Base-by-base conservation (phyloP, 2,888 invertebrate species). In the Coecobrya sp. region DNA sequence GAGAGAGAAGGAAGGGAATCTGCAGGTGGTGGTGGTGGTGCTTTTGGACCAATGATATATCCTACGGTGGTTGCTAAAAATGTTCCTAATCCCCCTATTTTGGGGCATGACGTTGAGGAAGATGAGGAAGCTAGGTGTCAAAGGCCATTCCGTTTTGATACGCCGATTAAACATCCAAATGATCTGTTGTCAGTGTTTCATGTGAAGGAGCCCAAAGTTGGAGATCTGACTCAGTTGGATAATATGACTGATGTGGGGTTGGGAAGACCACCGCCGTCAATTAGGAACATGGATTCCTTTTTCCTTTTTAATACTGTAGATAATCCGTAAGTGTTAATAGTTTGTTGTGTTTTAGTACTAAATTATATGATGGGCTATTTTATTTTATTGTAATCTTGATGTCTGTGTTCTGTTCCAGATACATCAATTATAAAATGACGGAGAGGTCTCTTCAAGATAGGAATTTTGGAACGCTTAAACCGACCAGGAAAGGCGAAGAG, bases 281-380 rank as follows among this genome's bases (percentile, higher is more conserved):
- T 95, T 22, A 73, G 88, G 5, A 91, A 89, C 5, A 91, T 94
- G 62, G 94, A 95, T 52, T 95, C 95, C 0, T 95, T 95, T 84
- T 93, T 94, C 22, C 76, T 95, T 0, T 95, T 95, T 76, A 94
- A 95, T 62, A 93, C 94, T n/a, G 89, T 93, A 4, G 94, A 94
- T 52, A 95, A 95, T 76, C 94, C 94, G 94, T 95, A 92, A 93
- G 45, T 84, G 16, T 49, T 55, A 5, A 16, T 52, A 0, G 2
- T 42, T n/a, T n/a, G n/a, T n/a, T n/a, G n/a, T n/a, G n/a, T n/a
- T n/a, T n/a, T n/a, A n/a, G n/a, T n/a, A n/a, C n/a, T n/a, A 7
- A 30, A 68, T 1, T 30, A 13, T 27, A 65, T 19, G 59, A 7
- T 59, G 1, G 59, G 2, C n/a, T 19, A 22, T 62, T 62, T 19